phyloP scores from a whole-genome alignment of 2,113 vertebrate species.

The Talpa occidentalis region DNA sequence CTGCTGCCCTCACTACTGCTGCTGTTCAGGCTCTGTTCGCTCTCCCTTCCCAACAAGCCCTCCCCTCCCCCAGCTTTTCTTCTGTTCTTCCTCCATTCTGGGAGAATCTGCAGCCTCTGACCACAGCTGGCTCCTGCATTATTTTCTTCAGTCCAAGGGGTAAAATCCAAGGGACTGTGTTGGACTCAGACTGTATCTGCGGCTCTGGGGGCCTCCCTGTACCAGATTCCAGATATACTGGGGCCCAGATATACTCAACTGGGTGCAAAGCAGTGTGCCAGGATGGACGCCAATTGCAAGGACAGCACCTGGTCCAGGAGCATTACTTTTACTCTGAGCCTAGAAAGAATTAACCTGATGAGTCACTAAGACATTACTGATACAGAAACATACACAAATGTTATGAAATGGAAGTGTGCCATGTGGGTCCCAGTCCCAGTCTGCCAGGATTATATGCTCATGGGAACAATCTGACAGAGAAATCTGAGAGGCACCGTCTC shows the following conservation, averaged over 20 bases:
- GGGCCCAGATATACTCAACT: not conserved
- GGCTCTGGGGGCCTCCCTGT: not conserved
- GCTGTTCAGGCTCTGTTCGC: not conserved
- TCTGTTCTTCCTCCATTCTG: not conserved
- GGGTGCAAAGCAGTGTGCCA: not conserved
- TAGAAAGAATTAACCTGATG: not conserved
- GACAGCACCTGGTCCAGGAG: not conserved
- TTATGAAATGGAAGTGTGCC: not conserved
- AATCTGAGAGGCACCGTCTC: not conserved
- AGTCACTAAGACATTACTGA: not conserved
- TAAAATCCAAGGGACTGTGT: not conserved
- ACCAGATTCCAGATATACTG: not conserved
- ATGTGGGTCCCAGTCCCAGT: not conserved
- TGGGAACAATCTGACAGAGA: not conserved
- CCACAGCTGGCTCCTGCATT: rapidly evolving
- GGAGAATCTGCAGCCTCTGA: not conserved
- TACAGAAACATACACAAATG: rapidly evolving
- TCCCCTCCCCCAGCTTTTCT: no score
- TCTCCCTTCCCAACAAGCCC: rapidly evolving
- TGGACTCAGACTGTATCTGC: not conserved
- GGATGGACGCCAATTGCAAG: not conserved
- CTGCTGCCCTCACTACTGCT: not conserved
- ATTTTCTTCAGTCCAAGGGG: not conserved
- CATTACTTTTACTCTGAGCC: not conserved
- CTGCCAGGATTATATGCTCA: not conserved